Base-by-base conservation (phyloP, 2,113 vertebrate species). In the Danionella cerebrum region DNA sequence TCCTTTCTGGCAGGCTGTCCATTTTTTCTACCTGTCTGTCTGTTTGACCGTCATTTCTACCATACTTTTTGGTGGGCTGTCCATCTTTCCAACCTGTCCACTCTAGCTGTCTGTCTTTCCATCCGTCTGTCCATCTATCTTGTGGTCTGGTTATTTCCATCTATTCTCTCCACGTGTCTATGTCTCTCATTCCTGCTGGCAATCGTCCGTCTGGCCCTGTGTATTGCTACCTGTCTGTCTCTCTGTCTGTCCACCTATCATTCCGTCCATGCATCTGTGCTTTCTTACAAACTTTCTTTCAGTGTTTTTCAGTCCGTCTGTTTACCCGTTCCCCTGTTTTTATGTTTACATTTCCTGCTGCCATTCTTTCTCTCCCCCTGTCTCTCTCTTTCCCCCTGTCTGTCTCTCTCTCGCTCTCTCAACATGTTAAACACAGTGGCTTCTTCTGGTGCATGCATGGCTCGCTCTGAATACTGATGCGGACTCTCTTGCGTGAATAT, bases 391-490 rank as follows among this genome's bases (percentile, higher is more conserved):
- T 31, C 29, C 7, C 29, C 7, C 29, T 31, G 4, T 31, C 29
- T 31, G 4, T 31, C 29, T 31, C 29, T 31, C 29, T 31, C 29
- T 31, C 29, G 3, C 29, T 31, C 29, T 31, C 29, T 31, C 29
- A 10, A 18, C 16, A 19, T 52, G 64, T 53, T 4, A 33, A 53
- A 29, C 10, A 10, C 51, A 38, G 39, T 25, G 14, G 16, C 48
- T 41, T 18, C 44, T 25, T 33, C 13, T 63, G 44, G 27, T 64
- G 44, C 44, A 64, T 50, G 60, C 19, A 2, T 31, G 1, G 8
- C 29, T 47, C 29, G 5, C 18, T 48, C 18, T 48, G 59, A 63
- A 63, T 63, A 63, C 59, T 63, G 42, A 63, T 63, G 47, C 22
- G 27, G 42, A 63, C 12, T 36, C 18, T 44, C 29, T 6, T 16